These are phyloP conservation scores for Drosophila neoperkinsi DNA, from an alignment of 2,888 invertebrate genomes.

Conservation along the genomic window DNA sequence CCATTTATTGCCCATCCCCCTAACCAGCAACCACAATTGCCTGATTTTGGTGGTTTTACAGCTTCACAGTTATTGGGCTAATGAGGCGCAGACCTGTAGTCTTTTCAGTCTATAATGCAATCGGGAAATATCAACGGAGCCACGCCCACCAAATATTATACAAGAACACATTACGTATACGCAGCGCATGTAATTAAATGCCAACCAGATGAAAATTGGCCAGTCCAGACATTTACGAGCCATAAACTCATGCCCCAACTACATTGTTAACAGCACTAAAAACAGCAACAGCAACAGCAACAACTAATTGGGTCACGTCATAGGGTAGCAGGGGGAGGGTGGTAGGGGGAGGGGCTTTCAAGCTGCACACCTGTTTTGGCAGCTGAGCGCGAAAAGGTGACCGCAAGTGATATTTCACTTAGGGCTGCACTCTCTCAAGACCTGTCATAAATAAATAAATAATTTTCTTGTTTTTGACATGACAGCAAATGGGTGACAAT, in stretches of 20 bases:
- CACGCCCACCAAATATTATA: slow-evolving; percentile 44
- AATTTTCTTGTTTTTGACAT: slow-evolving; percentile 67
- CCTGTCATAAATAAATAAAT: slow-evolving; percentile 79
- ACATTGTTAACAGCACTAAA: slow-evolving; percentile 63
- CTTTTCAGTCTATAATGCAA: slow-evolving; percentile 14
- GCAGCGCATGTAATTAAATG: slow-evolving; percentile 60
- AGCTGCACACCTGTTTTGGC: slow-evolving; percentile 69
- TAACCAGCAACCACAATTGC: slow-evolving; percentile 15
- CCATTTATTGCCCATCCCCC: slow-evolving; percentile 65
- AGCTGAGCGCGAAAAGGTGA: slow-evolving; percentile 58
- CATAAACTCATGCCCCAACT: slow-evolving; percentile 66
- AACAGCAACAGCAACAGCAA: slow-evolving; percentile 28
- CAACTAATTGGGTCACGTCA: slow-evolving; percentile 75
- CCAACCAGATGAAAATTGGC: slow-evolving; percentile 57
- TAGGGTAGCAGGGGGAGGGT: slow-evolving; percentile 4
- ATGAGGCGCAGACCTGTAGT: slow-evolving; percentile 46
- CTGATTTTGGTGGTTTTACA: slow-evolving; percentile 68
- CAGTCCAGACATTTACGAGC: slow-evolving; percentile 71
- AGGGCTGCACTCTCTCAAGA: slow-evolving; percentile 24
- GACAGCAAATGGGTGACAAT: slow-evolving; percentile 74
- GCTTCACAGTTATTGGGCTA: slow-evolving; percentile 77
- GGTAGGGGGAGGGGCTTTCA: background rate
- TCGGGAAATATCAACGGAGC: slow-evolving; percentile 10
- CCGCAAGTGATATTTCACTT: slow-evolving; percentile 77
- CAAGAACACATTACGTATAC: slow-evolving; percentile 64